Conservation (phyloP, 1,140 invertebrate species). For the Alviniconcha marisindica region DNA sequence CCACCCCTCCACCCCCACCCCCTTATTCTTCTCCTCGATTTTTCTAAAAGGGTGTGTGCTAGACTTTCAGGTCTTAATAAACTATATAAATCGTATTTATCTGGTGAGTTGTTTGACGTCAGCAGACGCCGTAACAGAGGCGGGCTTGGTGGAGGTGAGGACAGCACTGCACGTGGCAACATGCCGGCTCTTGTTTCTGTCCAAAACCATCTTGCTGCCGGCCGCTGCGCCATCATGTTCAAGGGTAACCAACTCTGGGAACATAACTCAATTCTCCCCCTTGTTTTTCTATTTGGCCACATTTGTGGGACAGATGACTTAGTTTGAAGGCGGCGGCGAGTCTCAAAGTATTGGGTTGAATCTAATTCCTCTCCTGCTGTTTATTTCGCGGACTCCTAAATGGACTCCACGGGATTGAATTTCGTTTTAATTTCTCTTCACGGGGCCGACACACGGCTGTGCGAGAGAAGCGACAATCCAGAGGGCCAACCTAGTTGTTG, state of each 20-base stretch:
- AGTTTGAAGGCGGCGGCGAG: conserved; percentile 10
- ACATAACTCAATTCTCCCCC: conserved; percentile 18
- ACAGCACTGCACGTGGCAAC: too few relatives aligned
- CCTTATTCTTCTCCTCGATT: too few relatives aligned
- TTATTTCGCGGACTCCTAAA: conserved; percentile 22
- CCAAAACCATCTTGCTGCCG: too few relatives aligned
- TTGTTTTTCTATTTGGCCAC: conserved; percentile 22
- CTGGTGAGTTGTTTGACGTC: too few relatives aligned
- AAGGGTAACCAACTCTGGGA: background rate
- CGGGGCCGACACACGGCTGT: background rate
- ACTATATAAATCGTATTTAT: too few relatives aligned
- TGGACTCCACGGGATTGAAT: background rate
- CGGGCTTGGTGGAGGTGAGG: too few relatives aligned
- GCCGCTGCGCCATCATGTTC: background rate
- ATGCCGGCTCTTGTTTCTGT: too few relatives aligned
- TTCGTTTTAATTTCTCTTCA: background rate
- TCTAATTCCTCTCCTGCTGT: conserved; percentile 25
- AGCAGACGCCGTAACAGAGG: too few relatives aligned
- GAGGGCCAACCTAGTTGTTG: background rate
- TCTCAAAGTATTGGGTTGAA: conserved; percentile 21
- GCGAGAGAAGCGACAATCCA: too few relatives aligned
- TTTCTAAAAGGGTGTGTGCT: too few relatives aligned
- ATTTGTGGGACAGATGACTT: conserved; percentile 17
- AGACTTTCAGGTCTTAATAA: too few relatives aligned
- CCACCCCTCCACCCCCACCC: too few relatives aligned